A percentile compares a stretch with the other conserved stretches of the same genome.
These are phyloP conservation scores for Leptopilina boulardi DNA, from an alignment of 1,140 invertebrate genomes.

Conservation along the genomic window DNA sequence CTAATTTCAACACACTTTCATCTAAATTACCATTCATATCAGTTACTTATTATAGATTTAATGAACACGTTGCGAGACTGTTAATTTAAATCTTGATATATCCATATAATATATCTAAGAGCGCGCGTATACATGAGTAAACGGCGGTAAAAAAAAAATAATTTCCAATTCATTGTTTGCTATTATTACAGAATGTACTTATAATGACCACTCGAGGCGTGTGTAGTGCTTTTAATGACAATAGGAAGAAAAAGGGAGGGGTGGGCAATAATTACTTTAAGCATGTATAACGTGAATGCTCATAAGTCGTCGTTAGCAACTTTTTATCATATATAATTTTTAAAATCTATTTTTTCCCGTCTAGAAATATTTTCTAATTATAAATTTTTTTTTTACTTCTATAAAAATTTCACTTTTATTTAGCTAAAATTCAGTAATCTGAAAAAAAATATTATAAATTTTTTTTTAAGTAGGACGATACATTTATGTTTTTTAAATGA, in stretches of 20 bases:
- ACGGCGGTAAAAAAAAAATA: constrained; percentile 29
- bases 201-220: background rate
- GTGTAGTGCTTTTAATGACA: constrained; percentile 11
- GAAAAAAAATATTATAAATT: background rate
- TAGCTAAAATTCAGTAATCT: background rate
- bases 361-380: background rate
- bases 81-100: constrained; percentile 27
- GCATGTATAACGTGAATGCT: constrained; percentile 13
- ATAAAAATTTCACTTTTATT: too few relatives aligned
- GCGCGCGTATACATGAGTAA: constrained; percentile 16
- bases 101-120: background rate
- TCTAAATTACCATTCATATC: constrained; percentile 10
- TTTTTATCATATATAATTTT: background rate
- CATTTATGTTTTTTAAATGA: constrained; percentile 9
- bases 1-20: constrained; percentile 22
- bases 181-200: constrained; percentile 12
- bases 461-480: background rate
- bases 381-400: background rate
- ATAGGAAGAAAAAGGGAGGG: background rate
- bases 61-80: constrained; percentile 25
- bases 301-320: background rate
- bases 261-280: constrained; percentile 12
- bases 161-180: constrained; percentile 30
- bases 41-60: constrained; percentile 27
- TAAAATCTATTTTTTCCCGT: background rate